These are phyloP conservation scores for Malthinus flaveolus DNA, from an alignment of 2,888 invertebrate genomes.

Conservation along the genomic window DNA sequence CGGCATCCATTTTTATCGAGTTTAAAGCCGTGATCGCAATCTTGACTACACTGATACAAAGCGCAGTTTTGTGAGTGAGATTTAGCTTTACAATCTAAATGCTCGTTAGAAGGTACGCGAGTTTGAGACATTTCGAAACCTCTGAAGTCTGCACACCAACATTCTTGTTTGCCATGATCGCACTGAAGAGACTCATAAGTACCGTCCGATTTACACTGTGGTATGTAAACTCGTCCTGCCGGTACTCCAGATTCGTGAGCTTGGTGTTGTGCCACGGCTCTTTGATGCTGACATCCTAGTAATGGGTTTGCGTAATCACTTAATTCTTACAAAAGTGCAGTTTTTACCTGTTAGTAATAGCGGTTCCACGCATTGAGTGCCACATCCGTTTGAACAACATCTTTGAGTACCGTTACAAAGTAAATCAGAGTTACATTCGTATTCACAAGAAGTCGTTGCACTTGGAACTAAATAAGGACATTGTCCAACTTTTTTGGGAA, in stretches of 20 bases:
- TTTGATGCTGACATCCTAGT: conserved; percentile 68
- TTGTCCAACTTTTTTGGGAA: conserved; percentile 75
- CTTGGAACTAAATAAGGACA: conserved; percentile 81
- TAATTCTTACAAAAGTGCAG: not conserved
- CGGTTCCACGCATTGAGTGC: conserved; percentile 77
- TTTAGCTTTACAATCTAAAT: conserved; percentile 53
- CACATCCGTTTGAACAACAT: conserved; percentile 87
- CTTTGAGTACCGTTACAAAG: conserved; percentile 72
- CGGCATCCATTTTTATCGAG: conserved; percentile 70
- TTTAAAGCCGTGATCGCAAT: conserved; percentile 68
- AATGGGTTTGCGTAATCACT: not conserved
- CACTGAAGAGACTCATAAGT: conserved; percentile 74
- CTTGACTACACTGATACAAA: conserved; percentile 55
- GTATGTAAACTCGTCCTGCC: conserved; percentile 73
- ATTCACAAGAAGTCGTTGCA: conserved; percentile 68
- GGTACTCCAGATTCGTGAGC: conserved; percentile 75
- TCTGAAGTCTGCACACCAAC: conserved; percentile 81
- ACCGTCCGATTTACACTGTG: conserved; percentile 72
- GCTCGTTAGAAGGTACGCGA: conserved; percentile 51
- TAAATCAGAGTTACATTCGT: conserved; percentile 76
- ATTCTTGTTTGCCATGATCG: conserved; percentile 66
- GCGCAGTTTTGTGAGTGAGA: conserved; percentile 54
- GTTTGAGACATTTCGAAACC: conserved; percentile 78
- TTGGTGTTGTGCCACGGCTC: conserved; percentile 60
- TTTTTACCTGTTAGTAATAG: conserved; percentile 64